Conservation (phyloP, 2,797 vertebrate genomes). For the Scomberomorus guttatus region DNA sequence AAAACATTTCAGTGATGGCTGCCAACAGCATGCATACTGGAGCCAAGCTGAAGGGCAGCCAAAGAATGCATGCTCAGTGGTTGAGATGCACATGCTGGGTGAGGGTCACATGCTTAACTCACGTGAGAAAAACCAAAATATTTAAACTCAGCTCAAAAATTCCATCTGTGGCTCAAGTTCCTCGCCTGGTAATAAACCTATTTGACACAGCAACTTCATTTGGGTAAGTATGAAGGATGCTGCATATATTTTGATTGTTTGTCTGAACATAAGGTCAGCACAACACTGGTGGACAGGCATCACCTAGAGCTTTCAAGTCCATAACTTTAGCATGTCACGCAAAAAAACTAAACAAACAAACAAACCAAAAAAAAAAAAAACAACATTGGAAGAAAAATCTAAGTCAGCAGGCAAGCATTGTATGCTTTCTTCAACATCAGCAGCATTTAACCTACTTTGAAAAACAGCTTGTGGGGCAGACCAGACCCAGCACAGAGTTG, state of each 20-base stretch:
- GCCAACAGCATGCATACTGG: constrained; percentile 69
- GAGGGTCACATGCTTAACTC: constrained; percentile 72
- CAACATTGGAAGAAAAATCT: constrained; percentile 40
- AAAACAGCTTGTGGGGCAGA: constrained; percentile 76
- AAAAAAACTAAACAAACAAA: background rate
- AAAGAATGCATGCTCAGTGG: constrained; percentile 79
- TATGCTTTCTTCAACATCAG: constrained; percentile 80
- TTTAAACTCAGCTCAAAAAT: constrained; percentile 65
- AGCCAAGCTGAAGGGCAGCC: constrained; percentile 78
- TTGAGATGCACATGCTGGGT: constrained; percentile 68
- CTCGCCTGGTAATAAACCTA: constrained; percentile 46
- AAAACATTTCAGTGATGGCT: constrained; percentile 52
- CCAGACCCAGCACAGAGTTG: constrained; percentile 69
- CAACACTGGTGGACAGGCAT: constrained; percentile 11
- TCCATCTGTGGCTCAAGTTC: constrained; percentile 47
- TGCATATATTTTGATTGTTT: constrained; percentile 13
- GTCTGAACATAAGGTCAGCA: constrained; percentile 27
- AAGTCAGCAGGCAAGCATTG: constrained; percentile 69
- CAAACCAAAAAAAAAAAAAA: background rate
- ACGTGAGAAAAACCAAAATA: constrained; percentile 65
- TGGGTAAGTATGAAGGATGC: constrained; percentile 33
- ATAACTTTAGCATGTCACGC: constrained; percentile 35
- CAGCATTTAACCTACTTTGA: constrained; percentile 78
- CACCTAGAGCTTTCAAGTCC: constrained; percentile 2
- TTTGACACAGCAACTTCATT: constrained; percentile 43